Evolutionary conservation across 2,797 vertebrate species (phyloP).

Genomic region (Fistularia commersonii): DNA sequence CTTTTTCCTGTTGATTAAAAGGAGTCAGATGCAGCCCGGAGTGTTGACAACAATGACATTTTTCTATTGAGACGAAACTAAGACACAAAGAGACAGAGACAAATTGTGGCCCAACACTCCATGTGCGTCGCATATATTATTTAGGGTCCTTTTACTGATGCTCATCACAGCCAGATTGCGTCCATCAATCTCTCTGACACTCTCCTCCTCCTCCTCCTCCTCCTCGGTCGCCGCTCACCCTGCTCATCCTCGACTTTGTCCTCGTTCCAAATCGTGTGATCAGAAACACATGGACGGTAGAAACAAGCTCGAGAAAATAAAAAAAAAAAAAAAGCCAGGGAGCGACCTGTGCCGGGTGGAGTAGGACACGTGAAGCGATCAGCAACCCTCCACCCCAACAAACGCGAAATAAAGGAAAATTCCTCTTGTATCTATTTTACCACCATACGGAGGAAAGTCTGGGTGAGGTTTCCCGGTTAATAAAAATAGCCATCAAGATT

Average conservation of each 20-base stretch:
- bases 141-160: slow-evolving; percentile 12
- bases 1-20: slow-evolving; percentile 22
- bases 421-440: too few species aligned
- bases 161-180: slow-evolving; percentile 30
- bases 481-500: too few species aligned
- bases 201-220: slow-evolving; percentile 3
- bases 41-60: slow-evolving; percentile 25
- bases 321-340: slow-evolving; percentile 32
- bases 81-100: slow-evolving; percentile 23
- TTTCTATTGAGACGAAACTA: slow-evolving; percentile 23
- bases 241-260: slow-evolving; percentile 41
- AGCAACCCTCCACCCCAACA: too few species aligned
- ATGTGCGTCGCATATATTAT: slow-evolving; percentile 18
- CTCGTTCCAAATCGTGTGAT: slow-evolving; percentile 54
- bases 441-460: too few species aligned
- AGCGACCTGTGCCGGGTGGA: too few species aligned
- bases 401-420: too few species aligned
- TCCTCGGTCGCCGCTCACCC: slow-evolving; percentile 3
- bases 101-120: slow-evolving; percentile 16
- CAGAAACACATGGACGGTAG: slow-evolving; percentile 62
- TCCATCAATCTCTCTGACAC: slow-evolving; percentile 19
- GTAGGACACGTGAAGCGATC: too few species aligned
- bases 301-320: slow-evolving; percentile 60
- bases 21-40: slow-evolving; percentile 38
- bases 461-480: too few species aligned